A percentile compares a stretch with the other conserved stretches of the same genome.
These are phyloP conservation scores for Theristicus caerulescens DNA, from an alignment of 2,113 vertebrate species.

Conservation along the genomic window DNA sequence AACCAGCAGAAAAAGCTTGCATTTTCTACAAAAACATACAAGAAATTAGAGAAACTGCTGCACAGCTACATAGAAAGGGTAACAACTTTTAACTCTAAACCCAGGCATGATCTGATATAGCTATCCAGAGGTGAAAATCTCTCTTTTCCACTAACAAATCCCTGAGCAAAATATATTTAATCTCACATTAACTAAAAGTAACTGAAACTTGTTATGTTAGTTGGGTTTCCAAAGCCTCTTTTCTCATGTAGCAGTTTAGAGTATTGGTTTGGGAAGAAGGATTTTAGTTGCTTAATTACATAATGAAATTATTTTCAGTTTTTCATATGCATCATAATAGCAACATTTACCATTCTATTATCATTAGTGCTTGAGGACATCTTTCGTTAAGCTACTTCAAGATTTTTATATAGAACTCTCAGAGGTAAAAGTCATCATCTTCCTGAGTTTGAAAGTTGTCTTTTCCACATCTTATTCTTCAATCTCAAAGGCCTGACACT, in stretches of 20 bases:
- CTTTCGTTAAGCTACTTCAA: background rate
- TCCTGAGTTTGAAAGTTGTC: conserved; percentile 39
- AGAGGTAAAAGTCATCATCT: background rate
- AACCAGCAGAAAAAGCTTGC: background rate
- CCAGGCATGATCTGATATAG: background rate
- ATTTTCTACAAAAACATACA: background rate
- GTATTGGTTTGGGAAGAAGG: background rate
- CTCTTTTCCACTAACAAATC: background rate
- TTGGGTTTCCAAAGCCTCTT: background rate
- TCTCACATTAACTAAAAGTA: background rate
- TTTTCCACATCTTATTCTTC: conserved; percentile 1
- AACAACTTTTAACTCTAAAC: background rate
- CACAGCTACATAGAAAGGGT: background rate
- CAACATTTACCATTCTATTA: background rate
- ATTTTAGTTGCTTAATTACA: background rate
- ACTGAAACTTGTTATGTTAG: background rate
- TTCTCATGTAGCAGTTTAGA: background rate
- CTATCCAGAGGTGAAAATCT: background rate
- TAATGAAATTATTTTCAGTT: background rate
- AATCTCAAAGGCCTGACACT: background rate
- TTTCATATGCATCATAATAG: background rate
- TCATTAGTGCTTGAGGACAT: background rate
- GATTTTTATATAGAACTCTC: background rate
- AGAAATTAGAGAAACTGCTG: background rate
- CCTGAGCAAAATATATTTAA: background rate